Base-by-base conservation (phyloP, 2,888 invertebrate genomes). In the Biston betularia region DNA sequence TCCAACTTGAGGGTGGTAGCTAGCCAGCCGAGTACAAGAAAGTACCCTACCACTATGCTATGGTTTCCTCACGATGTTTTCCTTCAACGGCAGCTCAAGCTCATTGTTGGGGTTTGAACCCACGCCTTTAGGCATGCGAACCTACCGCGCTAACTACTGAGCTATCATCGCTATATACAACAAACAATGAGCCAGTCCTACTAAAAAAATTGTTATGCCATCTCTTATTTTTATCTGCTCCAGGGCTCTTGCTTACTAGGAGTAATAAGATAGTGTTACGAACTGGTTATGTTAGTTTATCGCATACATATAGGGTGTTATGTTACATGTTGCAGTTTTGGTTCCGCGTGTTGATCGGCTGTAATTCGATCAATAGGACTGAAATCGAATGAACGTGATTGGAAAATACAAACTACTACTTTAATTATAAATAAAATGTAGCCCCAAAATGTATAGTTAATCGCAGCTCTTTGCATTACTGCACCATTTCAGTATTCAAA, bases 291-390 rank as follows among this genome's bases (percentile, higher is more conserved):
- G 44, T 56, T 56, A 73, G 42, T 54, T 75, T 73, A 75, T 58
- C 70, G 65, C 57, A 60, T 68, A 24, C 34, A 33, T 44, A 60
- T 50, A 65, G 50, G 64, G 69, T 70, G 63, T 74, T 65, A 60
- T 58, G 66, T 74, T 73, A 71, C 69, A 48, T 62, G 44, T 63
- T 53, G 52, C 38, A 67, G 54, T 59, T 59, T 60, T 64, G 56
- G 52, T 68, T 68, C 64, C 68, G 64, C 53, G 46, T 49, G 49
- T 49, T 49, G 44, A 59, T 53, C 59, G 40, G 40, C 53, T 45
- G 57, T 15, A 58, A 58, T 49, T 49, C 35, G 12, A 58, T 48
- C 40, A 33, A 58, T 40, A n/a, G 5, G 6, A 45, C 45, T 44
- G 45, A 44, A 56, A 56, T 56, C 24, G 49, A 53, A 62, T 42